phyloP scores from a whole-genome alignment of 2,888 invertebrate species.

The Drosophila anomelani region DNA sequence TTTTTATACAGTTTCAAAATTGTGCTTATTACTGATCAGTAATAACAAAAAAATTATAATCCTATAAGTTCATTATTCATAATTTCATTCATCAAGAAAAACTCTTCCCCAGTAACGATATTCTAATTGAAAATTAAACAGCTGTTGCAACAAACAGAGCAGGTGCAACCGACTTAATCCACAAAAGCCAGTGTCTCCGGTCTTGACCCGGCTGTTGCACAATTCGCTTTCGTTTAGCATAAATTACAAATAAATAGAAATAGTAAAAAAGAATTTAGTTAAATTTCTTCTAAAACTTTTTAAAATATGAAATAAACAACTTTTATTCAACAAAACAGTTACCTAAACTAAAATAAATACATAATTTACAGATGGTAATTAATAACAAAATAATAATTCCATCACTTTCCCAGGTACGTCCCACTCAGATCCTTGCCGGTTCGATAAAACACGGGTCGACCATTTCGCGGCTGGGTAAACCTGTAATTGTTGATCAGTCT shows the following conservation, averaged over 20 bases:
- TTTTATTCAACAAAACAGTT: not conserved
- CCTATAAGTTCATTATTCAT: not conserved
- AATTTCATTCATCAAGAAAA: not conserved
- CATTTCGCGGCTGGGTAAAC: slow-evolving; percentile 60
- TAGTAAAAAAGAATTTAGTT: not conserved
- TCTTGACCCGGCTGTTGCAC: slow-evolving; percentile 1
- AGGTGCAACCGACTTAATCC: slow-evolving; percentile 3
- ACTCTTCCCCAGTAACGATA: not conserved
- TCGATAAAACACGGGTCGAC: slow-evolving; percentile 54
- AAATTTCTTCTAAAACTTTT: not conserved
- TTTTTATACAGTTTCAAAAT: not conserved
- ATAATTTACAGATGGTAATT: slow-evolving; percentile 2
- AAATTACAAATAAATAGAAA: not conserved
- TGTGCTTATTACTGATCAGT: not conserved
- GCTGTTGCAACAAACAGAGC: slow-evolving; percentile 10
- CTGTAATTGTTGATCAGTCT: slow-evolving; percentile 68
- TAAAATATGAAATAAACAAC: not conserved
- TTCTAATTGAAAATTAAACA: slow-evolving; percentile 1
- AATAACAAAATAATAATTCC: not conserved
- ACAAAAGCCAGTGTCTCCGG: not conserved
- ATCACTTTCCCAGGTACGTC: slow-evolving; percentile 23
- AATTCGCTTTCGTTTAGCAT: not conserved
- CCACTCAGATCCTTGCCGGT: slow-evolving; percentile 31
- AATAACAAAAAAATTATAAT: not conserved
- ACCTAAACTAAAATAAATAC: slow-evolving; percentile 28